phyloP scores from a whole-genome alignment of 2,888 invertebrate species.

The Drosophila eohydei region DNA sequence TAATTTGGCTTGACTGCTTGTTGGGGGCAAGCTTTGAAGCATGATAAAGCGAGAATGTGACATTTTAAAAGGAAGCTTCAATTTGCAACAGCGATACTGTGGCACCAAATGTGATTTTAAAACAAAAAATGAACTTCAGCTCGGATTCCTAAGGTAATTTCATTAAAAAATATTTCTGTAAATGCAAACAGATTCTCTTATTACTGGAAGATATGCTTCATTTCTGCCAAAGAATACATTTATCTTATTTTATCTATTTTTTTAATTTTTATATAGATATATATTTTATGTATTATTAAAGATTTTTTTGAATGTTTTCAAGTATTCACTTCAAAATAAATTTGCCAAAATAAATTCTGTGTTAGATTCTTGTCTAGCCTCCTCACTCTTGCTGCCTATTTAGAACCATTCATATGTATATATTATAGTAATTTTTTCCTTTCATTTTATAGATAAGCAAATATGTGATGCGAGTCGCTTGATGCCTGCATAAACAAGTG shows the following conservation, averaged over 20 bases:
- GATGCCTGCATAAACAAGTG: slow-evolving; percentile 27
- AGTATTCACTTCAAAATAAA: too few relatives aligned
- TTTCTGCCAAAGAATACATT: too few relatives aligned
- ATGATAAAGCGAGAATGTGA: slow-evolving; percentile 30
- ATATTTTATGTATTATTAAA: too few relatives aligned
- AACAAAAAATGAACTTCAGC: too few relatives aligned
- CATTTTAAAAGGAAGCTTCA: slow-evolving; percentile 34
- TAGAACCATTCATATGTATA: not conserved
- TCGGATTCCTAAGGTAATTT: too few relatives aligned
- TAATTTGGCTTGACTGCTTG: slow-evolving; percentile 42
- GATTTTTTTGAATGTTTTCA: too few relatives aligned
- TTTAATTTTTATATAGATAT: too few relatives aligned
- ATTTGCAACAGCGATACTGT: slow-evolving; percentile 20
- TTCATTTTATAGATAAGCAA: slow-evolving; percentile 13
- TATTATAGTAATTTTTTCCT: not conserved
- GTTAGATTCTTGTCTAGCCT: not conserved
- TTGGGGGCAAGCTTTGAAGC: slow-evolving; percentile 46
- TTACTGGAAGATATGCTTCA: too few relatives aligned
- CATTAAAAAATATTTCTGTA: too few relatives aligned
- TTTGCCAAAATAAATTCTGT: too few relatives aligned
- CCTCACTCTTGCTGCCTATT: not conserved
- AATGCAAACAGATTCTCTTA: too few relatives aligned
- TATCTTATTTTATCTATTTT: too few relatives aligned
- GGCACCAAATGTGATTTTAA: not conserved
- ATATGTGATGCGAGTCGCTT: slow-evolving; percentile 11